Base-by-base conservation (phyloP, 2,797 vertebrate genomes). In the Tapera naevia region DNA sequence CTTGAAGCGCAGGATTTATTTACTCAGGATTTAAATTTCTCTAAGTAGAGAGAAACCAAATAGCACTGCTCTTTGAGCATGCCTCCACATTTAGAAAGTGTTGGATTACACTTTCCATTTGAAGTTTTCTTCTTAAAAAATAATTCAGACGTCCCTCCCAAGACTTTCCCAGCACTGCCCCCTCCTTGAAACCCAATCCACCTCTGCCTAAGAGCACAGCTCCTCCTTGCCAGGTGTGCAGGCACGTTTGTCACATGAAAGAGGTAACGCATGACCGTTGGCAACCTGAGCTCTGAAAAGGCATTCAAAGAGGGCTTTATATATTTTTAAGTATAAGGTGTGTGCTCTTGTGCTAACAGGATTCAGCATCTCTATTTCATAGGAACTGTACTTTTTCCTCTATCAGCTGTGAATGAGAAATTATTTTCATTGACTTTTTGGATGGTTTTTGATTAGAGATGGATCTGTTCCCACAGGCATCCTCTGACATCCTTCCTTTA, bases 81-180 rank as follows among this genome's bases (percentile, higher is more conserved):
- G 91, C 91, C 93, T 88, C 89, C 78, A 87, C 93, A 91, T 41
- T 87, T 93, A 93, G 86, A 96, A 91, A 93, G 96, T 91, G 89
- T 97, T 95, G 88, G 95, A 93, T 97, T 97, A 96, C 96, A 94
- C 88, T 97, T 95, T 96, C 95, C 93, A 91, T 93, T 96, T 96
- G 95, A 98, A 96, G 92, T 93, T 97, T 96, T 96, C 94, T 90
- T 92, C 87, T 95, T 86, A 95, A 97, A 97, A 96, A 92, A 69
- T 84, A 89, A 97, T 95, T 94, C 91, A 82, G 94, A 39, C 80
- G 83, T 64, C 79, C 88, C 91, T 97, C 86, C 89, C 32, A 94
- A 97, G 96, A 83, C 81, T 81, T 93, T 89, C 72, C 27, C 4
- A 10, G 95, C 94, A 66, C 75, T 88, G 80, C 71, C 76, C 82